Evolutionary conservation across 2,888 invertebrate genomes (phyloP), one percentile per base, ranked within the genome.

Genomic region (Ornithoptera alexandrae): DNA sequence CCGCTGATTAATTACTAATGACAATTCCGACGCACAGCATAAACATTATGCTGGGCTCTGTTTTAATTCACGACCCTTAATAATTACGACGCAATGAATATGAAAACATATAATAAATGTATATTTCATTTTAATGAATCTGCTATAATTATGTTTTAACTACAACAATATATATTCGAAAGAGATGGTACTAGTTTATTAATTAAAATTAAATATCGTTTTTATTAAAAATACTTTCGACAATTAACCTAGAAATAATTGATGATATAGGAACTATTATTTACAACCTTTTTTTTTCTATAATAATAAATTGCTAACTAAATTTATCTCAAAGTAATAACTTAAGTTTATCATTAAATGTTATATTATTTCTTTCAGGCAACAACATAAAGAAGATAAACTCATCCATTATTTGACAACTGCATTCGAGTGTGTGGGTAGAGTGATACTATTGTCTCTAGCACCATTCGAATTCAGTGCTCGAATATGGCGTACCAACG

Each of bases 381-480:
- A 6, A 20, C 30, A 30, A 5, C 30, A 30, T 46, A 62, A 15
- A 20, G 20, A 62, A 58, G 18, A 59, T 30, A 20, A 42, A 62
- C 50, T 22, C 69, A 74, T 73, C 90, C 90, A 88, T 86, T 77
- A 84, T 93, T 92, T 92, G 94, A 93, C 93, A 88, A 94, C 95
- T 94, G 94, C 87, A 94, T 94, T 94, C 93, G 93, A 93, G 92
- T 93, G 94, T 92, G 94, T 94, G 95, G 87, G 81, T 92, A 94
- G 94, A 94, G 89, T 93, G 78, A 20, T 42, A 76, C 81, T 75
- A 74, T 74, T 81, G 88, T 88, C 88, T 94, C 95, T 95, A 95
- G 95, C 95, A 95, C 95, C 95, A 95, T 94, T 94, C 94, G 94
- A 94, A 95, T 95, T 93, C 93, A 93, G 93, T 93, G 92, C 93